Percentiles rank a stretch among this genome's conserved stretches.
Conservation (phyloP, 2,113 vertebrate species). For the Notarius quadriscutis region DNA sequence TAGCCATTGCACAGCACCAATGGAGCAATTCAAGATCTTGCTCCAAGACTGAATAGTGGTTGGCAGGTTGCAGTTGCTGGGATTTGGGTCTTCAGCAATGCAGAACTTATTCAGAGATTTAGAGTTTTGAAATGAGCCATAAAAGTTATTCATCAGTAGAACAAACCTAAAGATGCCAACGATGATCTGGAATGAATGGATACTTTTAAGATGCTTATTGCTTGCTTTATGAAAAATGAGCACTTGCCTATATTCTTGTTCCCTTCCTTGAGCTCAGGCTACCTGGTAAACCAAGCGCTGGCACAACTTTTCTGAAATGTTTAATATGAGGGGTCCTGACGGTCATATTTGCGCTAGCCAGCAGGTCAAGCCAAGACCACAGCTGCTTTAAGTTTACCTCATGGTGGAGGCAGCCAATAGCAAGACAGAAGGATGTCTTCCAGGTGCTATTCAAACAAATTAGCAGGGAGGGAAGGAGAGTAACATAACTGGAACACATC, state of each 20-base stretch:
- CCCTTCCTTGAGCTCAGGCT: slow-evolving; percentile 12
- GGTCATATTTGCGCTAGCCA: slow-evolving; percentile 39
- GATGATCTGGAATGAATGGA: neutral
- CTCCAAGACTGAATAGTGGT: neutral
- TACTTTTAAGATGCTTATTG: slow-evolving; percentile 60
- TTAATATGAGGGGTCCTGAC: slow-evolving; percentile 16
- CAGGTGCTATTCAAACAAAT: slow-evolving; percentile 41
- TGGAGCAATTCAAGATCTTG: neutral
- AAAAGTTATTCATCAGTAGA: neutral
- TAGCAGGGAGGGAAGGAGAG: slow-evolving; percentile 19
- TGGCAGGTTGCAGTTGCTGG: neutral
- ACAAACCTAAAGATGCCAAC: neutral
- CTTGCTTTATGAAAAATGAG: slow-evolving; percentile 67
- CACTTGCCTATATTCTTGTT: neutral
- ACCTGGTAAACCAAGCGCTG: slow-evolving; percentile 40
- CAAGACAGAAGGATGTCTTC: slow-evolving; percentile 15
- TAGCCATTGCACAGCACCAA: neutral
- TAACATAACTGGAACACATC: slow-evolving; percentile 41
- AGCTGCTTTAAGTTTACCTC: slow-evolving; percentile 55
- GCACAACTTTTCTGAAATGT: slow-evolving; percentile 36
- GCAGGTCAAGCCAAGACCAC: slow-evolving; percentile 33
- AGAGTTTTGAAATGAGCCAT: neutral
- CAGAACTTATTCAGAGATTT: neutral
- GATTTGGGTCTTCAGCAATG: neutral
- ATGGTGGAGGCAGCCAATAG: slow-evolving; percentile 35